Conservation (phyloP, 2,113 vertebrate genomes). For the Spea bombifrons region DNA sequence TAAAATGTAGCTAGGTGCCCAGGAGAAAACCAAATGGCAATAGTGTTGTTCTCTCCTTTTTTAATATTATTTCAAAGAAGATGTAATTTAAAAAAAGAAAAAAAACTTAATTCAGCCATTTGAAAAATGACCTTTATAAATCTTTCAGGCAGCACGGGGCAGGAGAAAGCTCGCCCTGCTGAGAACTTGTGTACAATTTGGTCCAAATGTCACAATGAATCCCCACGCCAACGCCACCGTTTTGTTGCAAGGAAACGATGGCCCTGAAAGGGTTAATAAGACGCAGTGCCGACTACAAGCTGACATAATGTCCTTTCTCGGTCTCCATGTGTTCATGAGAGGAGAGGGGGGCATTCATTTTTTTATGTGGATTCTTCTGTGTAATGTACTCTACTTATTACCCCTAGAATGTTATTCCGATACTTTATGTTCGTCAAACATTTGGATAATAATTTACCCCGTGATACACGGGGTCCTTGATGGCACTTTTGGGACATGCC, state of each 20-base stretch:
- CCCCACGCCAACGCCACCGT: not conserved
- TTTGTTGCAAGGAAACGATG: not conserved
- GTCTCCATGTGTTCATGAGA: not conserved
- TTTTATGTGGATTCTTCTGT: too few relatives aligned
- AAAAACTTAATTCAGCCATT: conserved; percentile 20
- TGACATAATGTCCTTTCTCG: not conserved
- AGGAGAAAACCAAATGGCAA: conserved; percentile 1
- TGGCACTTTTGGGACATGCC: conserved; percentile 32
- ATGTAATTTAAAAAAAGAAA: conserved; percentile 31
- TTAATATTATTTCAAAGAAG: not conserved
- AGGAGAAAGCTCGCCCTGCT: conserved; percentile 1
- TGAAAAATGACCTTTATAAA: conserved; percentile 39
- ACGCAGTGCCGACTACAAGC: not conserved
- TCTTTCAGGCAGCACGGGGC: conserved; percentile 1
- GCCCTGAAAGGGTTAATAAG: not conserved
- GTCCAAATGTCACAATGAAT: conserved; percentile 28
- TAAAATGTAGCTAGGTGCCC: conserved; percentile 19
- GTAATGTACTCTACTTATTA: not conserved
- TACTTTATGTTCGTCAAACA: not conserved
- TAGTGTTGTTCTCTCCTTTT: not conserved
- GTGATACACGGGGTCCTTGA: conserved; percentile 11
- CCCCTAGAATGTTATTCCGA: not conserved
- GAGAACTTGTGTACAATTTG: conserved; percentile 23
- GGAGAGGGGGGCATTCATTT: too few relatives aligned
- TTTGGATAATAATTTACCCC: not conserved